phyloP scores from a whole-genome alignment of 2,888 invertebrate species.

The Gisinianus flammeolus region DNA sequence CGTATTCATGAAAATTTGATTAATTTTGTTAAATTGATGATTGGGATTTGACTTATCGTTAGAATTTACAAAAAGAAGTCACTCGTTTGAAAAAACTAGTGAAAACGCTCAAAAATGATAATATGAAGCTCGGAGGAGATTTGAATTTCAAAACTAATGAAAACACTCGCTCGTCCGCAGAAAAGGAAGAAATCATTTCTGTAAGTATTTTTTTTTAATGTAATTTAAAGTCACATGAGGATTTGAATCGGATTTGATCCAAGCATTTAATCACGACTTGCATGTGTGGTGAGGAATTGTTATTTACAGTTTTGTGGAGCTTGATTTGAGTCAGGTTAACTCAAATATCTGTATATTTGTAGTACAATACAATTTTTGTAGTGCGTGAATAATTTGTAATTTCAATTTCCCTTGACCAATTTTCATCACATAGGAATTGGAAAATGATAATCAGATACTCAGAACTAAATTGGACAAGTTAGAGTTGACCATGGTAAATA shows the following conservation, averaged over 20 bases:
- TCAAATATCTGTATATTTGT: no score
- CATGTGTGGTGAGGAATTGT: no score
- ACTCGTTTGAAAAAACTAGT: neutral
- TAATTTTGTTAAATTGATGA: neutral
- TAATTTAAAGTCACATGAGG: neutral
- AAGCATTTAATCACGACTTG: no score
- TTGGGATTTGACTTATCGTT: neutral
- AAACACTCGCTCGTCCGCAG: neutral
- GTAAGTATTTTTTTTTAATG: neutral
- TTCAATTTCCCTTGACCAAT: no score
- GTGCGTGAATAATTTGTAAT: no score
- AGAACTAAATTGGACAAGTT: neutral
- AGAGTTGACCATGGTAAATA: neutral
- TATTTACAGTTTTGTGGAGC: no score
- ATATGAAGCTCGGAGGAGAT: neutral
- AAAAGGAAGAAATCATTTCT: neutral
- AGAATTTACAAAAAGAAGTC: slow-evolving; percentile 2
- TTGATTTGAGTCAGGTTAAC: no score
- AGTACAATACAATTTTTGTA: no score
- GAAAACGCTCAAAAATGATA: neutral
- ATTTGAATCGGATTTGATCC: neutral
- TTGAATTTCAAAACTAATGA: neutral
- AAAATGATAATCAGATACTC: neutral
- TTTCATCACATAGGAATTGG: neutral
- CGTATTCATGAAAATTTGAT: neutral